These are phyloP conservation scores for Leptopilina myrica DNA, from an alignment of 2,888 invertebrate genomes.

Conservation along the genomic window DNA sequence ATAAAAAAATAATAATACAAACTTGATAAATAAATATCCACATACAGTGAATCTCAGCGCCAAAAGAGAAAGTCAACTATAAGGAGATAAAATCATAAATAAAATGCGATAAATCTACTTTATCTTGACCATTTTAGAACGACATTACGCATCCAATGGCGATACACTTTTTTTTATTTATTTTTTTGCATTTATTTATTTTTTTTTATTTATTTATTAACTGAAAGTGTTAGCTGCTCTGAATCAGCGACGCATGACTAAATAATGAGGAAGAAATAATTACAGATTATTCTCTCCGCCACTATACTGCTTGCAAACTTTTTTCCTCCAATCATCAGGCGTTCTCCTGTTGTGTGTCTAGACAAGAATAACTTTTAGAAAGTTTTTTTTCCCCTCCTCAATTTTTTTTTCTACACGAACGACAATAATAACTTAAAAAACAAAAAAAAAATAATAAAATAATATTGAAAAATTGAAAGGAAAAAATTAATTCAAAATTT, in stretches of 20 bases:
- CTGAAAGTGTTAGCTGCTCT: background rate
- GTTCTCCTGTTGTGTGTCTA: background rate
- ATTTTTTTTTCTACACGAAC: background rate
- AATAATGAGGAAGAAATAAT: constrained; percentile 19
- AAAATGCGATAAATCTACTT: constrained; percentile 11
- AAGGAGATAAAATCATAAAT: background rate
- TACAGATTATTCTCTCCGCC: background rate
- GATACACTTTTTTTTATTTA: background rate
- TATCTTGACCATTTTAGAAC: constrained; percentile 1
- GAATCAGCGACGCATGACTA: constrained; percentile 5
- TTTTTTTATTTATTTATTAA: background rate
- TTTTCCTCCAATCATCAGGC: background rate
- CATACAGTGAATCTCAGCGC: constrained; percentile 9
- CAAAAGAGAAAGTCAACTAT: constrained; percentile 18
- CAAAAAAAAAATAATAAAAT: too few relatives aligned
- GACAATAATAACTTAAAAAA: background rate
- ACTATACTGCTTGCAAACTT: background rate
- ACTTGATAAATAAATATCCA: background rate
- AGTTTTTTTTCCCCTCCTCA: background rate
- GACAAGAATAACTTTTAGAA: background rate
- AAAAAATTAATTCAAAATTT: too few relatives aligned
- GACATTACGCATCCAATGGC: background rate
- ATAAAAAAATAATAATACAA: too few relatives aligned
- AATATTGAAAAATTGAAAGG: too few relatives aligned
- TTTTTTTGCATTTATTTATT: too few relatives aligned